Evolutionary conservation across 2,797 vertebrate genomes (phyloP), one percentile per base, ranked within the genome.

Genomic region (Allenopithecus nigroviridis): DNA sequence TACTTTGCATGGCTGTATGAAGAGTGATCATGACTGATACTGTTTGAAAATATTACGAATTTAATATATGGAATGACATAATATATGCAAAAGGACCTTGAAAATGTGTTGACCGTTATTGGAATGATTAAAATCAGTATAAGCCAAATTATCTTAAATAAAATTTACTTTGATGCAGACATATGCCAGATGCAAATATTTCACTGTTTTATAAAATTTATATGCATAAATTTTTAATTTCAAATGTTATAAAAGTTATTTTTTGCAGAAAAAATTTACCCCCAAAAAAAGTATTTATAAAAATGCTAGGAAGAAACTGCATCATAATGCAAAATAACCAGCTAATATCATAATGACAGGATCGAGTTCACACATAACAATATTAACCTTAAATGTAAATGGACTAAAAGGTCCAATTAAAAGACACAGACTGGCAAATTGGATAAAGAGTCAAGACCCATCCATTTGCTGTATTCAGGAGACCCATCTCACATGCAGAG

Each of bases 1-100:
- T 84, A 43, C 24, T 92, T 84, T 53, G 8, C n/a, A 59, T 6
- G 30, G 48, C 28, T 75, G 1, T 90, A 96, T 48, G 14, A 26
- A 89, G 28, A 96, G 24, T 68, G 33, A n/a, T 85, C 95, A 92
- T 95, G 81, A 93, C 75, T 50, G 26, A 74, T 22, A 28, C 21
- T 78, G 33, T 89, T 68, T 92, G 43, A 95, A 97, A 95, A 55
- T 96, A 55, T 83, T 96, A 64, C 48, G 17, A 97, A 81, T 85
- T 74, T 92, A 83, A 92, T 76, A 83, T 80, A 50, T 59, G 36
- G 95, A 96, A 95, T 83, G 30, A 92, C 39, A 33, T 48, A 70
- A 46, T 26, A 78, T 17, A 79, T 93, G 48, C 13, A 83, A 92
- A 96, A 89, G 30, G 26, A 8, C 41, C 93, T 72, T 81, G 57